phyloP scores from a whole-genome alignment of 2,113 vertebrate species.

The Trachemys scripta region DNA sequence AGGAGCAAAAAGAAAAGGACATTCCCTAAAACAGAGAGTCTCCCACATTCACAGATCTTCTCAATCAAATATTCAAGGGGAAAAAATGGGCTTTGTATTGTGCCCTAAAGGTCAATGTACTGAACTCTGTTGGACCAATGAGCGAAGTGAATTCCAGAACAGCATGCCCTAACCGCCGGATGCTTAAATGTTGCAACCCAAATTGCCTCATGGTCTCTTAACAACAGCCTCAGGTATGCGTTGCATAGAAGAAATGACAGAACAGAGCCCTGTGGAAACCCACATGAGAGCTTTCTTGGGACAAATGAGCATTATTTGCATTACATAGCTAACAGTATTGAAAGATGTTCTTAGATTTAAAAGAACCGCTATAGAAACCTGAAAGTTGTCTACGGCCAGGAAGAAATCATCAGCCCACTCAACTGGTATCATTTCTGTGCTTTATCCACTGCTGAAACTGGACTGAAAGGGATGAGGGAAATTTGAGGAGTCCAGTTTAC shows the following conservation, averaged over 20 bases:
- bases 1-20: neutral
- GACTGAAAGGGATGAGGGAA: neutral
- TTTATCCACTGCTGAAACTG: accelerated
- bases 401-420: neutral
- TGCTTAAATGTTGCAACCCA: neutral
- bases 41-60: neutral
- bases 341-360: neutral
- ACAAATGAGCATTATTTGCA: neutral
- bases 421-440: neutral
- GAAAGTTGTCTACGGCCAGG: neutral
- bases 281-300: neutral
- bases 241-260: neutral
- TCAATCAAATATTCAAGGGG: neutral
- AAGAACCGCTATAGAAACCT: neutral
- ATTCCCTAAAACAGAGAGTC: neutral
- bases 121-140: neutral
- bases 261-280: neutral
- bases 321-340: neutral
- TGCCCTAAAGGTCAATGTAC: neutral
- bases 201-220: neutral
- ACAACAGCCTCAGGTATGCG: neutral
- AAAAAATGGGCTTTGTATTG: neutral
- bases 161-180: accelerated
- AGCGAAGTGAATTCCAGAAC: accelerated
- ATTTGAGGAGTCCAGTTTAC: neutral